Conservation (phyloP, 2,797 vertebrate genomes). For the Propithecus deckenii region DNA sequence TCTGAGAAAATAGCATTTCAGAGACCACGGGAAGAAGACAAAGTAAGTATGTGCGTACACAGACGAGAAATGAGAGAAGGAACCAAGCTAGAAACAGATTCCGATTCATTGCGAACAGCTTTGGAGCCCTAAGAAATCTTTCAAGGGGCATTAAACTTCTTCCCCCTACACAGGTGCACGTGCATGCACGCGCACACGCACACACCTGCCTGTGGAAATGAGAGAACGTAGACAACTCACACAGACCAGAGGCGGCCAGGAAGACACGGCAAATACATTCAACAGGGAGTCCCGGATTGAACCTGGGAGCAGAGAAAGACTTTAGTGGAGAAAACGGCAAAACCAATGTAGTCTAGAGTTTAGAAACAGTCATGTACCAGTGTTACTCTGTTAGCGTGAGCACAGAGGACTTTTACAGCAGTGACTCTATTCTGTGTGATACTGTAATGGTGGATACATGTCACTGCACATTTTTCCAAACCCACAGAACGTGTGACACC, state of each 20-base stretch:
- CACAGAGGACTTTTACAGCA: too few species aligned
- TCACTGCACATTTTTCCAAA: background rate
- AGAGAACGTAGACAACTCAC: background rate
- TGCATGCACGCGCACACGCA: background rate
- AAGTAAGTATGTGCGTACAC: rapidly evolving
- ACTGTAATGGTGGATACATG: background rate
- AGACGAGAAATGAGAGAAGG: background rate
- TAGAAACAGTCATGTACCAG: background rate
- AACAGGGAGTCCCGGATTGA: too few species aligned
- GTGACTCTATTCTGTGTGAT: background rate
- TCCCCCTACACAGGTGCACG: background rate
- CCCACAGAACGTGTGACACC: background rate
- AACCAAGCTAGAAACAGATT: background rate
- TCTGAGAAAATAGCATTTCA: background rate
- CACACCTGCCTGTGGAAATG: background rate
- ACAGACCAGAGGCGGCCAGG: background rate
- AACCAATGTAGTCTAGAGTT: background rate
- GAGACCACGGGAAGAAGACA: background rate
- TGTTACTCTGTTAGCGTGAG: background rate
- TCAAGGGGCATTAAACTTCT: background rate
- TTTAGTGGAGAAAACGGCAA: background rate
- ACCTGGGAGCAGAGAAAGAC: too few species aligned
- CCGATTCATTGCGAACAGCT: background rate
- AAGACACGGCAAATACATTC: background rate
- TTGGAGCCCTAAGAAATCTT: background rate